Evolutionary conservation across 1,140 invertebrate genomes (phyloP), one percentile per base, ranked within the genome.

Genomic region (Calephelis virginiensis): DNA sequence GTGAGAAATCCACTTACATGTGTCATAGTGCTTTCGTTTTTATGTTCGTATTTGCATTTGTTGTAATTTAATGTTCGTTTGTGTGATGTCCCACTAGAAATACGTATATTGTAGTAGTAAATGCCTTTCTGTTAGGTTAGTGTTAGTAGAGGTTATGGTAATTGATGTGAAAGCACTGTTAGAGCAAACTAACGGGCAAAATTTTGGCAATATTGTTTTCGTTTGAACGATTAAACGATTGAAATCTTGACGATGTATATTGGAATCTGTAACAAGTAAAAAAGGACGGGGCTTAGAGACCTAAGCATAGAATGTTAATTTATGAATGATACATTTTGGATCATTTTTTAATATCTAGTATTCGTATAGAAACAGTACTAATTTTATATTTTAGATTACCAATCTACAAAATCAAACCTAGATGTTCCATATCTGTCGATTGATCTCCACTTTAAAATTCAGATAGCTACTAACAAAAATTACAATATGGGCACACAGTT

Each of bases 111-210:
- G 71, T 74, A 67, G 72, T 83, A 80, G 81, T 70, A 71, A 73
- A 77, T 70, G 73, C 80, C 81, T 85, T 87, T 85, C 73, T 75
- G 81, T 85, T 85, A 85, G 79, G 73, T 78, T 75, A 76, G 67
- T 85, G 75, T 80, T 77, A 70, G 73, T 84, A 79, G 77, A 60
- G 66, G 71, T 74, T 81, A 74, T 81, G 71, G 70, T 70, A 66
- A 75, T 86, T 75, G 74, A 83, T 86, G 85, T 88, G 78, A 79
- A 77, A 72, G 83, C 85, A 86, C 85, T 59, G 60, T 82, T 85
- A 86, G 78, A 66, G 68, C 64, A 73, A 63, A 45, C 64, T 63
- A 63, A 60, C 67, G 71, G 72, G 61, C 63, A 67, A 71, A 74
- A 70, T 65, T 60, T 40, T 56, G 17, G 66, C 66, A 64, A 68